Evolutionary conservation across 2,797 vertebrate genomes (phyloP).

Genomic region (Malurus leucopterus): DNA sequence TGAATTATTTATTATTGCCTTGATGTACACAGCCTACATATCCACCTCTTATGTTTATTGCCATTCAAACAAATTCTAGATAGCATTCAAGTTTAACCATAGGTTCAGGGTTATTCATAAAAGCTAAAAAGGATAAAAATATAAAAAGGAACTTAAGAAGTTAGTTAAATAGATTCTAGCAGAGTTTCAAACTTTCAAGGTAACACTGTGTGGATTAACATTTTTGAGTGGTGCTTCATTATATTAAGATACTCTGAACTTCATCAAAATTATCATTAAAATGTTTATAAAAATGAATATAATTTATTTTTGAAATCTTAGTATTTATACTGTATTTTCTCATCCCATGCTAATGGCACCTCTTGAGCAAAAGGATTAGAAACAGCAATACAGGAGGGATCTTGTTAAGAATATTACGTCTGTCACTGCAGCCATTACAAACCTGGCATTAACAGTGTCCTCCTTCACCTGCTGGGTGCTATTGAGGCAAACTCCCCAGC

Average conservation of each 20-base stretch:
- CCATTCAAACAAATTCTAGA: not conserved
- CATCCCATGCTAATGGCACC: not conserved
- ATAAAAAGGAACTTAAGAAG: not conserved
- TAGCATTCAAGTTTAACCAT: not conserved
- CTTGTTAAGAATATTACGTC: not conserved
- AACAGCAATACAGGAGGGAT: not conserved
- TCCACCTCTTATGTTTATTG: not conserved
- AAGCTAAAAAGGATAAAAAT: not conserved
- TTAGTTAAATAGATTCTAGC: not conserved
- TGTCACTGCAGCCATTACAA: not conserved
- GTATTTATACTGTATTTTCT: not conserved
- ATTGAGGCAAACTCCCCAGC: not conserved
- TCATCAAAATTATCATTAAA: not conserved
- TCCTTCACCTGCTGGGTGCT: not conserved
- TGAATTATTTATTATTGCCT: not conserved
- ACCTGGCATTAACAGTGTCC: not conserved
- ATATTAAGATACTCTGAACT: not conserved
- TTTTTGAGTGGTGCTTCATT: not conserved
- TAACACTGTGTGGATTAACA: not conserved
- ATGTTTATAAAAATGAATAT: not conserved
- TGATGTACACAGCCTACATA: not conserved
- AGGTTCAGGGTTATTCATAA: not conserved
- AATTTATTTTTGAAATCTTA: fast-evolving
- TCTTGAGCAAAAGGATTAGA: not conserved
- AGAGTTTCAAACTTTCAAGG: not conserved